phyloP scores from a whole-genome alignment of 2,113 vertebrate species.

The Ammospiza nelsoni region DNA sequence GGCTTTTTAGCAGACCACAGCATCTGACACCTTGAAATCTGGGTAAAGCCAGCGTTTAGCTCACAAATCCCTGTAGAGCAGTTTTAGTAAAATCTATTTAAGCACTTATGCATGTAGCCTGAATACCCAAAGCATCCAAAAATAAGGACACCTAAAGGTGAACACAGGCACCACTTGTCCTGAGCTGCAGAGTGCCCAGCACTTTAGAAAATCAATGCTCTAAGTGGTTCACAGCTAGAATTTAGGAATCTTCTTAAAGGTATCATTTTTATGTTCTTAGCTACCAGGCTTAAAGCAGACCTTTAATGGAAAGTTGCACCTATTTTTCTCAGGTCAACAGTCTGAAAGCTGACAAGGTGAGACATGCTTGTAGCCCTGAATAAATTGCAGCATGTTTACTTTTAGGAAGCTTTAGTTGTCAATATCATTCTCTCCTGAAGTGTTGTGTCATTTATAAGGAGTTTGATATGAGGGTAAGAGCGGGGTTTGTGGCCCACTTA shows the following conservation, averaged over 20 bases:
- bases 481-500: not conserved
- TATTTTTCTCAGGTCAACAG: constrained; percentile 6
- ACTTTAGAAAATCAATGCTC: not conserved
- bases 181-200: not conserved
- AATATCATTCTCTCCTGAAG: not conserved
- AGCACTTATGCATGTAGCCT: not conserved
- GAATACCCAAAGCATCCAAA: not conserved
- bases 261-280: not conserved
- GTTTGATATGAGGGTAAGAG: not conserved
- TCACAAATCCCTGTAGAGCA: not conserved
- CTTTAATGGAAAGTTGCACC: constrained; percentile 19
- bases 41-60: not conserved
- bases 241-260: not conserved
- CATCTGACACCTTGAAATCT: not conserved
- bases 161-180: not conserved
- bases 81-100: not conserved
- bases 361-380: not conserved
- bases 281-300: not conserved
- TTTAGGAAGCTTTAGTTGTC: not conserved
- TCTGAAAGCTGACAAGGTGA: constrained; percentile 24
- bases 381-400: not conserved
- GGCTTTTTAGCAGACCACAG: not conserved
- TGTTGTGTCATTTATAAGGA: not conserved
- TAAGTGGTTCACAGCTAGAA: not conserved
- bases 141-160: not conserved